Percentiles rank a stretch among this genome's conserved stretches.
phyloP scores from a whole-genome alignment of 2,888 invertebrate species.

The Spatulosminthurus flaviceps region DNA sequence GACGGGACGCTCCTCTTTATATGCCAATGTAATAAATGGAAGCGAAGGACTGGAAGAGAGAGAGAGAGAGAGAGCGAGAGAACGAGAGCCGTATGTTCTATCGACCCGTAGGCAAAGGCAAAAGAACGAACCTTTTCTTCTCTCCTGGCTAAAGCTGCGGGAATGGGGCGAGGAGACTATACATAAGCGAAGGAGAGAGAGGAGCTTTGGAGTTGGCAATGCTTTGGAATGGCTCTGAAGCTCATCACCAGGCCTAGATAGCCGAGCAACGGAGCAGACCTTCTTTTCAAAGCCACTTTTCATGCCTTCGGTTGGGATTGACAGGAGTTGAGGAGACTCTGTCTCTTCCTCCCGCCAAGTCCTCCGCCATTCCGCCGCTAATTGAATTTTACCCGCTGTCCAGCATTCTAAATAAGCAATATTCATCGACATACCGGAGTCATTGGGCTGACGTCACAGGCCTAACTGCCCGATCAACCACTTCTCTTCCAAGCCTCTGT shows the following conservation, averaged over 20 bases:
- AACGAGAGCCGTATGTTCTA: constrained; percentile 13
- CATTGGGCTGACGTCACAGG: constrained; percentile 47
- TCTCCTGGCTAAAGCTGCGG: too few species aligned
- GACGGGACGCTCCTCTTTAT: constrained; percentile 4
- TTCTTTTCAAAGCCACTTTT: constrained; percentile 53
- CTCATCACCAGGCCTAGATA: constrained; percentile 16
- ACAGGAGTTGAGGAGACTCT: constrained; percentile 22
- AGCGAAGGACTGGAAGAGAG: constrained; percentile 16
- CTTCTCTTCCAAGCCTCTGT: neutral
- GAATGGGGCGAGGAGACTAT: too few species aligned
- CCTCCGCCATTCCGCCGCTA: neutral
- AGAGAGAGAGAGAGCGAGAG: constrained; percentile 23
- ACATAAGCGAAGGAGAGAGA: neutral
- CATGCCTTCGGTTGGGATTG: constrained; percentile 40
- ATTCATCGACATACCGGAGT: constrained; percentile 46
- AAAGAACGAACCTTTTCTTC: neutral
- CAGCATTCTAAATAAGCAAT: constrained; percentile 35
- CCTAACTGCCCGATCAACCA: constrained; percentile 33
- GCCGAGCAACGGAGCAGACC: constrained; percentile 39
- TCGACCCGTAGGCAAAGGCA: constrained; percentile 39
- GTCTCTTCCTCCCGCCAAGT: neutral
- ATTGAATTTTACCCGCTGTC: constrained; percentile 42
- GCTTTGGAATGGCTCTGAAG: neutral
- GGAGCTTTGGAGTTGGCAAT: too few species aligned
- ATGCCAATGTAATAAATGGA: neutral